A percentile compares a stretch with the other conserved stretches of the same genome.
Conservation (phyloP, 2,888 invertebrate genomes). For the Xylophagus ater region DNA sequence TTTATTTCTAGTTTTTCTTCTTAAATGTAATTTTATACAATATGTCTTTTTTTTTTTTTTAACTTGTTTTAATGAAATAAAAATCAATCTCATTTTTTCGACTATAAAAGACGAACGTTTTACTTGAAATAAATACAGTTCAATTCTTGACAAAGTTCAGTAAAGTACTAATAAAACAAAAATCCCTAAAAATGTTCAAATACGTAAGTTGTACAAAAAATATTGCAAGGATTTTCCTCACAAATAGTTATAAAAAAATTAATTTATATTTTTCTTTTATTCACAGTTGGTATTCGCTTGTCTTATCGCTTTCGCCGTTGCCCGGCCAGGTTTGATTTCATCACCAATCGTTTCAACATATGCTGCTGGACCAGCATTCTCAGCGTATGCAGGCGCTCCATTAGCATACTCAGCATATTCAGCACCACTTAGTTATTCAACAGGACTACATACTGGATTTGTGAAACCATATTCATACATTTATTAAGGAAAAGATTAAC, state of each 20-base stretch:
- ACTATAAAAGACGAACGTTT: conserved; percentile 24
- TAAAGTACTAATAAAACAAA: conserved; percentile 20
- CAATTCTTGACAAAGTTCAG: conserved; percentile 13
- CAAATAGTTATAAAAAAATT: no score
- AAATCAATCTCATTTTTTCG: neutral
- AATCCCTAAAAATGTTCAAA: conserved; percentile 41
- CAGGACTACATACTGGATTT: no score
- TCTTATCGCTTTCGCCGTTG: conserved; percentile 43
- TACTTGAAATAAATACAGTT: conserved; percentile 21
- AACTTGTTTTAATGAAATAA: no score
- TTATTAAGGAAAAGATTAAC: no score
- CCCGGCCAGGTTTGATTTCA: conserved; percentile 37
- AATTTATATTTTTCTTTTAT: conserved; percentile 17
- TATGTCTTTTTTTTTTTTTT: conserved; percentile 7
- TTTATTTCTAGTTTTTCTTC: conserved; percentile 5
- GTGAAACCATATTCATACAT: no score
- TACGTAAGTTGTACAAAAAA: conserved; percentile 42
- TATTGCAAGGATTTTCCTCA: no score
- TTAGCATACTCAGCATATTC: conserved; percentile 15
- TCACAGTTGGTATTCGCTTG: conserved; percentile 42
- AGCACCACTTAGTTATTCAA: no score
- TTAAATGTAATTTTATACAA: conserved; percentile 7
- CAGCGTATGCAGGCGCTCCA: conserved; percentile 23
- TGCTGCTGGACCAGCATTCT: conserved; percentile 24
- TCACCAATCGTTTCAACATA: conserved; percentile 24